Evolutionary conservation across 2,888 invertebrate species (phyloP).

Genomic region (Amphipyra tragopoginis): DNA sequence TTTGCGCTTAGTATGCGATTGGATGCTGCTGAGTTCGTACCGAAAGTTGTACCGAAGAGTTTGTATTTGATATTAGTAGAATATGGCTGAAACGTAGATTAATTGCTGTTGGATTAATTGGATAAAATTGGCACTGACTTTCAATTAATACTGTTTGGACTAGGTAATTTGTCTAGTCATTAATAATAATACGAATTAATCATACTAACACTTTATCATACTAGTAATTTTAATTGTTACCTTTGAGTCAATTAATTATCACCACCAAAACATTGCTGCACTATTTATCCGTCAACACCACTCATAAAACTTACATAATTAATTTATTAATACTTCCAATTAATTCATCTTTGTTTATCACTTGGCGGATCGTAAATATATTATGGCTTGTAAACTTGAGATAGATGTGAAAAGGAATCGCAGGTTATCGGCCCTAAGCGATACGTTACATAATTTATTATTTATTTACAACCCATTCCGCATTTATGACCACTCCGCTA

Average conservation of each 20-base stretch:
- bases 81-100: constrained; percentile 24
- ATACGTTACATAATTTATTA: constrained; percentile 67
- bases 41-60: constrained; percentile 1
- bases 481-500: constrained; percentile 64
- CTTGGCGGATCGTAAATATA: constrained; percentile 60
- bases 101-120: constrained; percentile 13
- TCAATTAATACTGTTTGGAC: constrained; percentile 9
- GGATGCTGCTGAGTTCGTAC: constrained; percentile 24
- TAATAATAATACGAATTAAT: constrained; percentile 16
- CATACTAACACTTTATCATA: constrained; percentile 10
- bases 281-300: constrained; percentile 37
- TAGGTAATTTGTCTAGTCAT: constrained; percentile 14
- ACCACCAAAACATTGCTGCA: constrained; percentile 25
- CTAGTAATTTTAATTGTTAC: constrained; percentile 35
- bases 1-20: constrained; percentile 60
- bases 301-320: constrained; percentile 41
- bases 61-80: constrained; percentile 22
- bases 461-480: constrained; percentile 70
- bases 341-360: constrained; percentile 62
- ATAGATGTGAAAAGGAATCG: constrained; percentile 60
- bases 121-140: constrained; percentile 28
- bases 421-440: constrained; percentile 62
- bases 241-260: constrained; percentile 24
- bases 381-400: constrained; percentile 62
- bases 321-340: constrained; percentile 52